Evolutionary conservation across 2,888 invertebrate genomes (phyloP), one percentile per base, ranked within the genome.

Genomic region (Rhorus exstirpatorius): DNA sequence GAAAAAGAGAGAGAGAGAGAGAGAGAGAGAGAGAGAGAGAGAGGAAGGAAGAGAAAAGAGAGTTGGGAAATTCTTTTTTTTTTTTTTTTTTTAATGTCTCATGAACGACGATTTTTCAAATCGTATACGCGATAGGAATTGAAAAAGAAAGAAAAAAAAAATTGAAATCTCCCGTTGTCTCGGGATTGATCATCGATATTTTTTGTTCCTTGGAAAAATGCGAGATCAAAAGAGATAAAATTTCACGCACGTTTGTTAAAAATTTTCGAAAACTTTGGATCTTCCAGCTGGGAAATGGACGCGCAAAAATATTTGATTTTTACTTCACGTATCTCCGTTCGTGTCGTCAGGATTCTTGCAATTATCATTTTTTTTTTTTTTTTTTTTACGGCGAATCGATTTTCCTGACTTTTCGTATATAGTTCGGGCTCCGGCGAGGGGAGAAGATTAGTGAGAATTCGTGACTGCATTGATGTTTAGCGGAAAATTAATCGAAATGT

Each of bases 111-210:
- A 8, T 71, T 41, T 44, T 10, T 44, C 24, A 8, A 24, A 31
- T 26, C 14, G 6, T 14, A 6, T 14, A 44, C 41, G 26, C 12
- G 26, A 58, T 71, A 38, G 35, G 24, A 68, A 53, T 38, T 53
- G 31, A 21, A 19, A 19, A 19, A 51, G 19, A 51, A 19, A 10
- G 12, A 51, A 49, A 41, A 10, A 44, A 44, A 19, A 51, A 53
- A 24, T 19, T 12, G 0, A n/a, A 41, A 44, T n/a, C n/a, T 14
- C 3, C 4, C 14, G 3, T 55, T 71, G 55, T 53, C 41, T 6
- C 74, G 35, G 26, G 38, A 14, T 71, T 55, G 26, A 12, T 46
- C 41, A 71, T 41, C 26, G 70, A 58, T 12, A 7, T 71, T 55
- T 68, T 55, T 41, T n/a, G n/a, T 71, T 61, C 6, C 31, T 41